These are phyloP conservation scores for Temnothorax longispinosus DNA, from an alignment of 1,140 invertebrate genomes.

Conservation along the genomic window DNA sequence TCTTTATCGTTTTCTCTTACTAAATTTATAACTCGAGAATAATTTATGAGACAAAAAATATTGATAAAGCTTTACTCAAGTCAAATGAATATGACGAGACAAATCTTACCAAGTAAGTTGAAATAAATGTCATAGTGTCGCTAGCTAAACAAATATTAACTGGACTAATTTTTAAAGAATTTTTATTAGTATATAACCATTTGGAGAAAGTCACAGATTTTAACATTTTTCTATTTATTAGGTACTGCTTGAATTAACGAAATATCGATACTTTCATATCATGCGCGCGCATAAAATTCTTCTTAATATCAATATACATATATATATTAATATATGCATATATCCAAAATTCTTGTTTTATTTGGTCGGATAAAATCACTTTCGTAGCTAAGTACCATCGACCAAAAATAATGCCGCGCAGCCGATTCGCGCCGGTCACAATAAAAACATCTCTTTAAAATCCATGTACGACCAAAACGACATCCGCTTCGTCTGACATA, in stretches of 20 bases:
- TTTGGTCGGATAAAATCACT: background rate
- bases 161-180: background rate
- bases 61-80: background rate
- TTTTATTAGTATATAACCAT: background rate
- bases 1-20: background rate
- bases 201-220: background rate
- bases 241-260: background rate
- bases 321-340: background rate
- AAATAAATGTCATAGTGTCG: background rate
- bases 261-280: background rate
- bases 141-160: background rate
- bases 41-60: constrained; percentile 36
- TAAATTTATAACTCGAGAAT: background rate
- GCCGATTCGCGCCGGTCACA: background rate
- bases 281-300: background rate
- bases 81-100: background rate
- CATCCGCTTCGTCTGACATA: constrained; percentile 44
- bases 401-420: constrained; percentile 29
- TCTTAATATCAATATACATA: background rate
- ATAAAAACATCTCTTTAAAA: constrained; percentile 59
- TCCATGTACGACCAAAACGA: constrained; percentile 66
- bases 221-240: background rate
- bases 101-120: background rate
- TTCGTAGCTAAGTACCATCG: background rate
- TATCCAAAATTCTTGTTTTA: constrained; percentile 2